Evolutionary conservation across 1,140 invertebrate genomes (phyloP).

Genomic region (Antheraea mylitta): DNA sequence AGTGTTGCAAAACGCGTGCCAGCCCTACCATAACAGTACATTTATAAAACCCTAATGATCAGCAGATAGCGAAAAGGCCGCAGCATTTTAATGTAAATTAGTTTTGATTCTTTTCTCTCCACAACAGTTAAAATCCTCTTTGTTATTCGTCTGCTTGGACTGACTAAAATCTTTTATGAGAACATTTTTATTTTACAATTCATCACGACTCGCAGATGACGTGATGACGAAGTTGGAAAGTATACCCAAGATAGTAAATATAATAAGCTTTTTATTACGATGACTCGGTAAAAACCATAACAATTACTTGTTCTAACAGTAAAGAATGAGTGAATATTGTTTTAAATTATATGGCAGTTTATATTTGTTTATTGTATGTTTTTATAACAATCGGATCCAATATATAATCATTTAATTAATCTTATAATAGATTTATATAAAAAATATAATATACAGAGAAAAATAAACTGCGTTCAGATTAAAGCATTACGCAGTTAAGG

Average conservation of each 20-base stretch:
- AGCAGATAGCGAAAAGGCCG: slow-evolving; percentile 8
- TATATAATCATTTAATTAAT: neutral
- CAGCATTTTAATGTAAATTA: slow-evolving; percentile 25
- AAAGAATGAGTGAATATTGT: neutral
- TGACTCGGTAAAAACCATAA: slow-evolving; percentile 1
- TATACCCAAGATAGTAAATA: neutral
- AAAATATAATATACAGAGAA: no score
- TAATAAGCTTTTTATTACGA: neutral
- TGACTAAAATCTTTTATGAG: neutral
- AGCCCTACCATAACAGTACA: slow-evolving; percentile 23
- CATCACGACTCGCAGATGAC: neutral
- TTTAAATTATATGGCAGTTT: neutral
- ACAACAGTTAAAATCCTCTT: slow-evolving; percentile 17
- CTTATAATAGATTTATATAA: no score
- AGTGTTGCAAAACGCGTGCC: neutral
- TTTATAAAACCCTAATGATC: slow-evolving; percentile 34
- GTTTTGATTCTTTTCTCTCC: slow-evolving; percentile 20
- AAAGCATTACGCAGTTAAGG: no score
- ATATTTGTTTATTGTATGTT: neutral
- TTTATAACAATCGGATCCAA: neutral
- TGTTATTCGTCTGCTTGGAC: slow-evolving; percentile 11
- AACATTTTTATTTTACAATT: slow-evolving; percentile 4
- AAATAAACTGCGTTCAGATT: no score
- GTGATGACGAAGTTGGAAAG: neutral
- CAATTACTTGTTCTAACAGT: neutral